Percentiles rank a stretch among this genome's conserved stretches.
Conservation (phyloP, 2,888 invertebrate species). For the Lithodes maja region DNA sequence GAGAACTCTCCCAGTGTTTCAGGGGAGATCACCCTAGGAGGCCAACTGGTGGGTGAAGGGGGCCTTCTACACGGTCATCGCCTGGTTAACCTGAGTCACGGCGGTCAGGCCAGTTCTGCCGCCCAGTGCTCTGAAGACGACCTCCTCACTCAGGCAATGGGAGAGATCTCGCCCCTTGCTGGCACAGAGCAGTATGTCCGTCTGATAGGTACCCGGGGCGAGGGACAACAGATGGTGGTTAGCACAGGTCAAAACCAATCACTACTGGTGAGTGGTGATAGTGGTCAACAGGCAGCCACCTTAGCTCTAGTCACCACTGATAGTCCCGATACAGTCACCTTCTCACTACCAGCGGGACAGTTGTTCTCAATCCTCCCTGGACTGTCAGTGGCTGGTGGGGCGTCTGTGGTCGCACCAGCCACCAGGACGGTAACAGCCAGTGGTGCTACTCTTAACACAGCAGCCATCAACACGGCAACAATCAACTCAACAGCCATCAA, state of each 20-base stretch:
- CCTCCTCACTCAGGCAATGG: constrained; percentile 59
- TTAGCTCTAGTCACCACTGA: constrained; percentile 55
- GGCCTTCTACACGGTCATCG: constrained; percentile 34
- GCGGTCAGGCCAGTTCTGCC: constrained; percentile 5
- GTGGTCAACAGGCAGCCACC: constrained; percentile 14
- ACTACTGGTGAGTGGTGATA: constrained; percentile 45
- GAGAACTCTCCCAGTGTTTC: constrained; percentile 37
- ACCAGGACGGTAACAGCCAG: neutral
- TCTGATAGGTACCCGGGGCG: constrained; percentile 30
- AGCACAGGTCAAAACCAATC: constrained; percentile 29
- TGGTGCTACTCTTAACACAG: neutral
- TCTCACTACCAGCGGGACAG: constrained; percentile 59
- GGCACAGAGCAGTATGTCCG: constrained; percentile 47
- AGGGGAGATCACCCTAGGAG: constrained; percentile 41
- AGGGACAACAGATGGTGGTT: constrained; percentile 35
- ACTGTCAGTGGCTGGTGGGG: constrained; percentile 35
- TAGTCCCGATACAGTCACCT: constrained; percentile 48
- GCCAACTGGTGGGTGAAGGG: constrained; percentile 41
- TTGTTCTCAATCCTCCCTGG: constrained; percentile 52
- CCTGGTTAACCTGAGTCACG: constrained; percentile 19
- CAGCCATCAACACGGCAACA: constrained; percentile 13
- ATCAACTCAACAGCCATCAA: constrained; percentile 16
- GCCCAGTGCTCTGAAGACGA: constrained; percentile 49
- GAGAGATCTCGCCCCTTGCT: constrained; percentile 54
- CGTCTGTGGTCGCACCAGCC: neutral